Conservation (phyloP, 2,888 invertebrate species). For the Maniola hyperantus region DNA sequence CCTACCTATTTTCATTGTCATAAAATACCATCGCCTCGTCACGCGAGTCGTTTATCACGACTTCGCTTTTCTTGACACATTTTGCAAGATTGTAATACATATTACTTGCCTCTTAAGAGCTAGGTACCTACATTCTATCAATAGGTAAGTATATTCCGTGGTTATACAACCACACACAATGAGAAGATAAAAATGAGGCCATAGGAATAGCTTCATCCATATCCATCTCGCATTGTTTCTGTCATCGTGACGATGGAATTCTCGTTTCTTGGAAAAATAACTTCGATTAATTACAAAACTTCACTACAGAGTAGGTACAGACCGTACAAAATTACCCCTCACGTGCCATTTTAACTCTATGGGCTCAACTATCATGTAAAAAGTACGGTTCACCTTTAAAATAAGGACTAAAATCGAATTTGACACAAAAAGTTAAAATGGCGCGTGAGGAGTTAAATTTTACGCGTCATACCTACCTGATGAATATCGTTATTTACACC, state of each 20-base stretch:
- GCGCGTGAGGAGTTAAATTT: too few species aligned
- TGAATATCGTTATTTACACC: too few species aligned
- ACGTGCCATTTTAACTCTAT: too few species aligned
- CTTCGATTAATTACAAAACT: slow-evolving; percentile 13
- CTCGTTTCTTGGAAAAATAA: slow-evolving; percentile 9
- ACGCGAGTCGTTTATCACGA: slow-evolving; percentile 10
- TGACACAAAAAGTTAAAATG: too few species aligned
- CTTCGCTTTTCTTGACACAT: slow-evolving; percentile 18
- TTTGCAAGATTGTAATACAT: slow-evolving; percentile 6
- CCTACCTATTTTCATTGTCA: slow-evolving; percentile 13
- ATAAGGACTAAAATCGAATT: too few species aligned
- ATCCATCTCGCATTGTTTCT: slow-evolving; percentile 22
- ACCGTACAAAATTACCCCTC: too few species aligned
- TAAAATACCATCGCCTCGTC: neutral
- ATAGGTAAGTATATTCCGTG: neutral
- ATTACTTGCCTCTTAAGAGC: neutral
- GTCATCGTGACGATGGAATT: slow-evolving; percentile 7
- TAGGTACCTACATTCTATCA: neutral
- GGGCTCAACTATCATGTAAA: too few species aligned
- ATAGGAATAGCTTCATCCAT: slow-evolving; percentile 12
- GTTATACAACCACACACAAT: slow-evolving; percentile 28
- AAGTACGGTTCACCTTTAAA: too few species aligned
- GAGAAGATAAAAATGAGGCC: slow-evolving; percentile 39
- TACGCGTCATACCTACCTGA: too few species aligned
- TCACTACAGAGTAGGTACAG: too few species aligned